Evolutionary conservation across 2,888 invertebrate species (phyloP).

Genomic region (Patella ulyssiponensis): DNA sequence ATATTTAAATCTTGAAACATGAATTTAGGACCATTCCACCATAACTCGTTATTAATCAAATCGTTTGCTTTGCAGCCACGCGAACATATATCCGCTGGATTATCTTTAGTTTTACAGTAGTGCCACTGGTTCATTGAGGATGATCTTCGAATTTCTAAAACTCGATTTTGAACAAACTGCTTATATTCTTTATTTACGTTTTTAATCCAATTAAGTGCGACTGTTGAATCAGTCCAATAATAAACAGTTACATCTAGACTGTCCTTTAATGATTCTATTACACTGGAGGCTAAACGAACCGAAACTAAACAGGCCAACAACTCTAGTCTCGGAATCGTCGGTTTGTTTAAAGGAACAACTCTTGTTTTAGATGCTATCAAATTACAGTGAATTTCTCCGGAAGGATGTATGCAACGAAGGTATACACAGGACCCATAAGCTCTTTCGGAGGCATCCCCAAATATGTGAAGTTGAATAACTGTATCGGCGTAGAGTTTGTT

Average conservation of each 20-base stretch:
- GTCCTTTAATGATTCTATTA: no score
- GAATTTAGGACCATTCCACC: neutral
- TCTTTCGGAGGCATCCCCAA: neutral
- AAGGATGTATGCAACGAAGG: neutral
- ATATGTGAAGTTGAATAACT: neutral
- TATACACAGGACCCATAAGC: neutral
- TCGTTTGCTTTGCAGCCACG: neutral
- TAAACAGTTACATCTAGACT: no score
- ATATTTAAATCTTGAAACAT: neutral
- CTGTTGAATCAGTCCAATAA: no score
- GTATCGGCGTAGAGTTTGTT: no score
- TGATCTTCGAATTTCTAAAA: no score
- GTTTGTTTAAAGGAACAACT: neutral
- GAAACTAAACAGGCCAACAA: neutral
- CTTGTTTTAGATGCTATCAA: slow-evolving; percentile 3
- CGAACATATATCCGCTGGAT: neutral
- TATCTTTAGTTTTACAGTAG: no score
- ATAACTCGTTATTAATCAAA: neutral
- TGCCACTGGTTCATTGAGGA: no score
- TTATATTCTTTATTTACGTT: no score
- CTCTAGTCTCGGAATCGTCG: neutral
- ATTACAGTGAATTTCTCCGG: neutral
- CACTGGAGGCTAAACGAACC: no score
- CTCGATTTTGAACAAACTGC: no score
- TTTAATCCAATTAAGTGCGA: no score